Evolutionary conservation across 2,888 invertebrate species (phyloP).

Genomic region (Pseudococcus longispinus): DNA sequence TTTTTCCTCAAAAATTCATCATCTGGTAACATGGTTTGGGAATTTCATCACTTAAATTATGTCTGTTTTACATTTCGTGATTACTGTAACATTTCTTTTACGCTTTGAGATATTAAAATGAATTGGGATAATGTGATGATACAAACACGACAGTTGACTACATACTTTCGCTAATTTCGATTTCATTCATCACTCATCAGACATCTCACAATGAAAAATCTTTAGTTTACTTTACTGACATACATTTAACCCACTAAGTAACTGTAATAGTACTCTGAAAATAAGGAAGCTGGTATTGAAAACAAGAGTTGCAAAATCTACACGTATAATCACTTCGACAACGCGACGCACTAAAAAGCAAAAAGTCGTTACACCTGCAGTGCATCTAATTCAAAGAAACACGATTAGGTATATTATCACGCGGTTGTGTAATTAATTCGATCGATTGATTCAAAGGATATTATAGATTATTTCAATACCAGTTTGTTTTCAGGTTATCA

Average conservation of each 20-base stretch:
- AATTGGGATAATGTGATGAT: no score
- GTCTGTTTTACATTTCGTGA: neutral
- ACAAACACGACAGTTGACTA: no score
- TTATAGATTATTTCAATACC: constrained; percentile 27
- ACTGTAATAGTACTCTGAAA: neutral
- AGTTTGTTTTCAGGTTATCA: constrained; percentile 27
- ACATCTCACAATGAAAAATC: no score
- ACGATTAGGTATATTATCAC: neutral
- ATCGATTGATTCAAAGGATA: no score
- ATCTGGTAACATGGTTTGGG: neutral
- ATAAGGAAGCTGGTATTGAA: neutral
- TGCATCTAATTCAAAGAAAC: neutral
- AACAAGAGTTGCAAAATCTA: neutral
- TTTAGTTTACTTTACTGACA: neutral
- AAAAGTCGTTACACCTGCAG: neutral
- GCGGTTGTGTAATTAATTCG: constrained; percentile 1
- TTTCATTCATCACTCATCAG: no score
- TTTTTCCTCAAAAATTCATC: neutral
- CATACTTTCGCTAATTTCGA: neutral
- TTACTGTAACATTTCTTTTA: neutral
- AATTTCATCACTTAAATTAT: neutral
- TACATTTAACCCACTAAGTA: neutral
- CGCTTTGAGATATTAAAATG: neutral
- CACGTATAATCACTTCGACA: neutral
- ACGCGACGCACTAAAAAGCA: neutral